Percentiles rank a stretch among this genome's conserved stretches.
Evolutionary conservation across 2,888 invertebrate species (phyloP).

Genomic region (Adineta ricciae): DNA sequence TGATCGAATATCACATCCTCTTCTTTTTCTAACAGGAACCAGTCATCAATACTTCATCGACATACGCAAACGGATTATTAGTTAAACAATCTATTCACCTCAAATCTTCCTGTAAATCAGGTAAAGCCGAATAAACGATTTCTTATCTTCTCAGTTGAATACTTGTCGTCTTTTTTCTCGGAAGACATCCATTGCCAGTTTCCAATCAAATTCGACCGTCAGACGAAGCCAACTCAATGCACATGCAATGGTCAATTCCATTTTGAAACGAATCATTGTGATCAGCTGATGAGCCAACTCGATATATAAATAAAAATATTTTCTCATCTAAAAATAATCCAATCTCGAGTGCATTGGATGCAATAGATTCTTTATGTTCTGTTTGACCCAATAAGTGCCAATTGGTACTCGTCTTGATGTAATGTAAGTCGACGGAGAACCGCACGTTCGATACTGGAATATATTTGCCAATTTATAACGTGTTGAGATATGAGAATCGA

Average conservation of each 20-base stretch:
- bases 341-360: too few relatives aligned
- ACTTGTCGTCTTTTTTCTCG: background rate
- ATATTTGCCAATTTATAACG: too few relatives aligned
- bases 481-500: too few relatives aligned
- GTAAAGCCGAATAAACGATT: background rate
- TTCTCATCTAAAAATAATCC: too few relatives aligned
- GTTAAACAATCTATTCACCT: background rate
- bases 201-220: background rate
- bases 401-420: too few relatives aligned
- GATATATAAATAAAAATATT: background rate
- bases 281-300: background rate
- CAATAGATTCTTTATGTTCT: too few relatives aligned
- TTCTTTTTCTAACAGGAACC: background rate
- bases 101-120: background rate
- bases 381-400: too few relatives aligned
- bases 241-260: background rate
- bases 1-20: too few relatives aligned
- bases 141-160: background rate
- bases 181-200: constrained; percentile 13
- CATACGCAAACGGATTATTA: background rate
- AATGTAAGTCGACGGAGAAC: too few relatives aligned
- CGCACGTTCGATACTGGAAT: too few relatives aligned
- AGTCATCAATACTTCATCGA: background rate
- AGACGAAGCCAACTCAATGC: background rate
- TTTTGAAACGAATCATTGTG: background rate